Percentiles rank a stretch among this genome's conserved stretches.
These are phyloP conservation scores for Agrilus cyanescens DNA, from an alignment of 2,888 invertebrate genomes.

Conservation along the genomic window DNA sequence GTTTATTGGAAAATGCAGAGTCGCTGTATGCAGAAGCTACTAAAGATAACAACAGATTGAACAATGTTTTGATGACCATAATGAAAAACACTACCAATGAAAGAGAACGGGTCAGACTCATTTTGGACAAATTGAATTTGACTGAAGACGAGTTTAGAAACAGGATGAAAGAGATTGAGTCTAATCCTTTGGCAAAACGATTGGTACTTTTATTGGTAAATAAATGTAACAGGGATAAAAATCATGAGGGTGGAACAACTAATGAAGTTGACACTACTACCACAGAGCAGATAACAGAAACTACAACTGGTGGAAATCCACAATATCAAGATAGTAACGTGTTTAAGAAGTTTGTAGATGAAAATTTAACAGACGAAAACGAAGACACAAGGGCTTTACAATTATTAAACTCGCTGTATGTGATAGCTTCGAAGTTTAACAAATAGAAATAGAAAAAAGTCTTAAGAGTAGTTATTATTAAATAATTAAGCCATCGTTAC, in stretches of 20 bases:
- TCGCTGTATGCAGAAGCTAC: neutral
- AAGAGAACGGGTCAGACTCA: slow-evolving; percentile 17
- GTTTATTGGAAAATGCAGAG: neutral
- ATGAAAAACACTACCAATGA: slow-evolving; percentile 52
- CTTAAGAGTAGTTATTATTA: neutral
- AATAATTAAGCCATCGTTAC: no score
- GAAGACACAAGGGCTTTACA: slow-evolving; percentile 72
- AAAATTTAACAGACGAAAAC: slow-evolving; percentile 28
- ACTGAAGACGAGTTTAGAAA: slow-evolving; percentile 63
- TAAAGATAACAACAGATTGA: no score
- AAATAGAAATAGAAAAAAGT: slow-evolving; percentile 31
- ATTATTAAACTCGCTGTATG: slow-evolving; percentile 70
- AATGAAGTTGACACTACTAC: slow-evolving; percentile 9
- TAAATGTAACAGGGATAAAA: slow-evolving; percentile 52
- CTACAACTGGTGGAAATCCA: no score
- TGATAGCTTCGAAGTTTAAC: slow-evolving; percentile 75
- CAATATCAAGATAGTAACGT: slow-evolving; percentile 17
- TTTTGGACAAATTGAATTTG: slow-evolving; percentile 64
- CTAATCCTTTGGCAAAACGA: slow-evolving; percentile 61
- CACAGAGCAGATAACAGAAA: no score
- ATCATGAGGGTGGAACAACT: slow-evolving; percentile 15
- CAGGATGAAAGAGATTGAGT: slow-evolving; percentile 72
- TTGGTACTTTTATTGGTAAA: slow-evolving; percentile 65
- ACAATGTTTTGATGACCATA: slow-evolving; percentile 27
- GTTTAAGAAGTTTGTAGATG: slow-evolving; percentile 18